Evolutionary conservation across 2,113 vertebrate genomes (phyloP).

Genomic region (Potamarius usumacintae): DNA sequence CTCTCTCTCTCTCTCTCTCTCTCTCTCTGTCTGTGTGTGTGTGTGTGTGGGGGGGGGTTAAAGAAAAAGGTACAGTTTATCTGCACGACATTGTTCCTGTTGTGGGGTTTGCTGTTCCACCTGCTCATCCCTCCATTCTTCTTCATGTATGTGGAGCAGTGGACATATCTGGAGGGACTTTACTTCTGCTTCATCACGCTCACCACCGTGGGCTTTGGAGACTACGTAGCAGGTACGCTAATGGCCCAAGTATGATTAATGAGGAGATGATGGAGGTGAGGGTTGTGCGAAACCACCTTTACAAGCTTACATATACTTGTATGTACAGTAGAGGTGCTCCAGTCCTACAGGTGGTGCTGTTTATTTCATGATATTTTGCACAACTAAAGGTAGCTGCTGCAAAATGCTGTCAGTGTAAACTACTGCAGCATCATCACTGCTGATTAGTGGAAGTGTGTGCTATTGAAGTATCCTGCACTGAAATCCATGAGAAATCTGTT

Average conservation of each 20-base stretch:
- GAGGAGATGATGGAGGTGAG: neutral
- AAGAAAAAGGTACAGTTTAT: slow-evolving; percentile 92
- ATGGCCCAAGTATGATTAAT: neutral
- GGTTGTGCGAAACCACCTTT: neutral
- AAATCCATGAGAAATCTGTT: neutral
- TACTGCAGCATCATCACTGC: too few relatives aligned
- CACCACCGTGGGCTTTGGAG: slow-evolving; percentile 95
- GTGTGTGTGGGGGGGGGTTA: slow-evolving; percentile 3
- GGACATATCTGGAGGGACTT: slow-evolving; percentile 92
- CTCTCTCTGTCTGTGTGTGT: neutral
- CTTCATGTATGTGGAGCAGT: slow-evolving; percentile 87
- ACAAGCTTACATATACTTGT: neutral
- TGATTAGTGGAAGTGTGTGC: too few relatives aligned
- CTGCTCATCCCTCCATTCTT: slow-evolving; percentile 90
- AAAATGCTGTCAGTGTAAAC: too few relatives aligned
- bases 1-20: too few relatives aligned
- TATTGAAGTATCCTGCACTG: too few relatives aligned
- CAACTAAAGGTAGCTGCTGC: too few relatives aligned
- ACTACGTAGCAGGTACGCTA: slow-evolving; percentile 89
- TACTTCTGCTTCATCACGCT: slow-evolving; percentile 97
- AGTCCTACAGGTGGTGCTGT: neutral
- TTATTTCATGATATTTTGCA: neutral
- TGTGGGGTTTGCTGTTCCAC: slow-evolving; percentile 91
- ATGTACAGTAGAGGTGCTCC: neutral
- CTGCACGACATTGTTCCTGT: slow-evolving; percentile 87